Evolutionary conservation across 2,888 invertebrate genomes (phyloP), one percentile per base, ranked within the genome.

Genomic region (Oxycera nigricornis): DNA sequence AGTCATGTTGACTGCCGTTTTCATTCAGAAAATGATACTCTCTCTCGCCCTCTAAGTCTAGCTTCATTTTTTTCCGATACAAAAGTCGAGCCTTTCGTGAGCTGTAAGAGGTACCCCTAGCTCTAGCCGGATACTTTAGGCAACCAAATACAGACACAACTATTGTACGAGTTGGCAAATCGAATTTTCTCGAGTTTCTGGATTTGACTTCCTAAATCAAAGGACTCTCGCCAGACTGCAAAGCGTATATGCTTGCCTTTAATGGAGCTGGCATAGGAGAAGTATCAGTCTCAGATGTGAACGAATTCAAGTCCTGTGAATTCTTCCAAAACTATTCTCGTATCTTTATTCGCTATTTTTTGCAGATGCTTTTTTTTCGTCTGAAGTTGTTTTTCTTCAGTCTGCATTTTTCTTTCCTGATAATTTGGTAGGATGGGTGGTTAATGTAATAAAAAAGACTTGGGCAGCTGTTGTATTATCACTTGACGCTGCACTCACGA

Each of bases 121-220:
- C 55, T 24, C 55, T 14, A 11, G 55, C 14, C 9, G 11, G 50
- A 17, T 14, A n/a, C 59, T 59, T 26, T n/a, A 30, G 30, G 59
- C 26, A 59, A n/a, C 59, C 59, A 59, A 59, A 26, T 59, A 67
- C 41, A 41, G 9, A 62, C 35, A 52, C 20, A 22, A 52, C 6
- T 22, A 30, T 52, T 68, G 52, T 31, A 52, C 52, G 55, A 70
- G 70, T 70, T 55, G 52, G 52, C 55, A 70, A 70, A 70, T 70
- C 70, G 70, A 70, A 70, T 70, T 70, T 52, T 31, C 70, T 35
- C 14, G 6, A 70, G 70, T 31, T 30, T 55, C 55, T 30, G 55
- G 52, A 70, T 52, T 70, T 70, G 26, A 70, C 70, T 70, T 31
- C 70, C 31, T 70, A 70, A 70, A 70, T 70, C 70, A 70, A 70